Percentiles rank a stretch among this genome's conserved stretches.
phyloP scores from a whole-genome alignment of 2,113 vertebrate species.

The Platanista minor region DNA sequence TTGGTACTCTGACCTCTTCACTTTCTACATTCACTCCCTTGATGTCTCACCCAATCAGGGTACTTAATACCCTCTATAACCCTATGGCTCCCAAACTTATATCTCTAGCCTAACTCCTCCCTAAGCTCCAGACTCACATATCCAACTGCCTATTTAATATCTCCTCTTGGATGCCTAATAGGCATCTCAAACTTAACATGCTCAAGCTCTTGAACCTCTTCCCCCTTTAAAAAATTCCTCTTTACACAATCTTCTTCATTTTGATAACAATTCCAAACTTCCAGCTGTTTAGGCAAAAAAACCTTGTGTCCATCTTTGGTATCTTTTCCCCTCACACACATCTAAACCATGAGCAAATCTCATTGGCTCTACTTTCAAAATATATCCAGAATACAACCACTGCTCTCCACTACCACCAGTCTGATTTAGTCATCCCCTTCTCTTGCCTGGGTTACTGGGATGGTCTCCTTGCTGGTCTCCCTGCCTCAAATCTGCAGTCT shows the following conservation, averaged over 20 bases:
- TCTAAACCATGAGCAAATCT: neutral
- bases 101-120: neutral
- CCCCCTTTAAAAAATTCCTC: neutral
- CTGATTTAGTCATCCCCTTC: neutral
- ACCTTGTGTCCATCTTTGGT: neutral
- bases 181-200: neutral
- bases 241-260: neutral
- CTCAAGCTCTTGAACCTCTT: neutral
- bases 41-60: neutral
- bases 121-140: neutral
- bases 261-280: neutral
- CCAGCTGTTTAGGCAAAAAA: neutral
- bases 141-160: neutral
- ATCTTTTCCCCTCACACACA: neutral
- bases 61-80: neutral
- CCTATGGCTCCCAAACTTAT: neutral
- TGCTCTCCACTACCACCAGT: neutral
- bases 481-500: neutral
- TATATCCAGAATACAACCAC: neutral
- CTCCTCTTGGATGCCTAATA: neutral
- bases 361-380: neutral
- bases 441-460: neutral
- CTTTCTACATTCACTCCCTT: neutral
- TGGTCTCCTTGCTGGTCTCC: neutral
- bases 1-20: neutral